Percentiles rank a stretch among this genome's conserved stretches.
phyloP scores from a whole-genome alignment of 2,113 vertebrate species.

The Leptodactylus fuscus region DNA sequence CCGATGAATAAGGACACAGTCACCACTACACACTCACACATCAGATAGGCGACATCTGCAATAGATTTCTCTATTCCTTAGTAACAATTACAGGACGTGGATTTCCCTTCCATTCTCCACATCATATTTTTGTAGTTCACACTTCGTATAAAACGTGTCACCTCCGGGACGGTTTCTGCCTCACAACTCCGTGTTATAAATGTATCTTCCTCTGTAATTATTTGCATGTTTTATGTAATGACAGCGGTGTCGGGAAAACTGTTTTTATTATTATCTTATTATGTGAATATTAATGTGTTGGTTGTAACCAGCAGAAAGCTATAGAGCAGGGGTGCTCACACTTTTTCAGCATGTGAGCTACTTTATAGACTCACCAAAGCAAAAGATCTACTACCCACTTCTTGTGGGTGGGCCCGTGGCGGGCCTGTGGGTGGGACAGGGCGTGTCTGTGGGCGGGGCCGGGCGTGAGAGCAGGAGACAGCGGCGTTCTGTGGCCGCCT shows the following conservation, averaged over 20 bases:
- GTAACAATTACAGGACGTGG: background rate
- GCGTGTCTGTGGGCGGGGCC: too few relatives aligned
- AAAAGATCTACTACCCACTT: too few relatives aligned
- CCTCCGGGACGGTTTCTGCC: background rate
- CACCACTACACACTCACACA: background rate
- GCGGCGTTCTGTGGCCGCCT: too few relatives aligned
- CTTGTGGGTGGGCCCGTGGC: too few relatives aligned
- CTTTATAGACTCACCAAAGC: too few relatives aligned
- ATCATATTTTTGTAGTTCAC: background rate
- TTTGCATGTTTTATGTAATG: background rate
- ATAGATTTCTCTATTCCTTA: background rate
- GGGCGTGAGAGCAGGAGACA: too few relatives aligned
- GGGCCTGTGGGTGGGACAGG: too few relatives aligned
- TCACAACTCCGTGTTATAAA: background rate
- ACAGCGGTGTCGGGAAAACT: constrained; percentile 2
- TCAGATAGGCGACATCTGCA: background rate
- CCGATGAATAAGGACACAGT: background rate
- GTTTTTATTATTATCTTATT: background rate
- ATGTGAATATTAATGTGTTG: background rate
- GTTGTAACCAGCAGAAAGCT: background rate
- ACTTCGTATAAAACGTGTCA: background rate
- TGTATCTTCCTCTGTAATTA: background rate
- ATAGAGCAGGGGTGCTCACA: too few relatives aligned
- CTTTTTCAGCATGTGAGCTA: too few relatives aligned
- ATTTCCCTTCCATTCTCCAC: background rate